Percentiles rank a stretch among this genome's conserved stretches.
phyloP scores from a whole-genome alignment of 2,113 vertebrate genomes.

The Taurulus bubalis region DNA sequence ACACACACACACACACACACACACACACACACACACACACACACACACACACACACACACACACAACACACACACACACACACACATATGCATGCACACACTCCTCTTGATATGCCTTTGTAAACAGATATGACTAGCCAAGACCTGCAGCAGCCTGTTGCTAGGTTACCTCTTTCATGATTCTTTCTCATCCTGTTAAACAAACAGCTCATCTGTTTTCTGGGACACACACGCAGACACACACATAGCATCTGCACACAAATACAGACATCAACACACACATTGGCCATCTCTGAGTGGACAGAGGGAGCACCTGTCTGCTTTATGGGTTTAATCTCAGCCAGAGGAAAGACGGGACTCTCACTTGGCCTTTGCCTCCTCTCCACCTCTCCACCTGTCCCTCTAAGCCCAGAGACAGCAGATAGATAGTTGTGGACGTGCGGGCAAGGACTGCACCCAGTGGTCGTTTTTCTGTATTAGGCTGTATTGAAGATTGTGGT shows the following conservation, averaged over 20 bases:
- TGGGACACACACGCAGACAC: slow-evolving; percentile 24
- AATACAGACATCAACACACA: slow-evolving; percentile 20
- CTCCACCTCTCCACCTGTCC: slow-evolving; percentile 7
- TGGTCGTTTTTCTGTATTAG: slow-evolving; percentile 14
- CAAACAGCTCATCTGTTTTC: slow-evolving; percentile 80
- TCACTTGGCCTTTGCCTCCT: slow-evolving; percentile 54
- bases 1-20: slow-evolving; percentile 3
- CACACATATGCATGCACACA: slow-evolving; percentile 2
- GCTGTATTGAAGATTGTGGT: slow-evolving; percentile 33
- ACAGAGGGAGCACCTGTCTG: slow-evolving; percentile 58
- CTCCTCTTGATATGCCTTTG: slow-evolving; percentile 66
- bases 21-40: background rate
- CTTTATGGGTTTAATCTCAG: slow-evolving; percentile 82
- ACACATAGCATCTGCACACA: slow-evolving; percentile 16
- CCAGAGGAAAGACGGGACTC: slow-evolving; percentile 33
- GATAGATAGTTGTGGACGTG: slow-evolving; percentile 39
- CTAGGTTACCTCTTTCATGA: slow-evolving; percentile 85
- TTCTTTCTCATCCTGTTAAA: slow-evolving; percentile 76
- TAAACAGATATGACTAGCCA: slow-evolving; percentile 74
- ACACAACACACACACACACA: background rate
- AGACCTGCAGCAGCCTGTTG: slow-evolving; percentile 81
- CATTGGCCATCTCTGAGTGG: slow-evolving; percentile 51
- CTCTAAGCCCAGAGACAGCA: slow-evolving; percentile 19
- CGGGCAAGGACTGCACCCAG: slow-evolving; percentile 25
- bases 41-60: background rate